Evolutionary conservation across 2,888 invertebrate genomes (phyloP).

Genomic region (Parnassius apollo): DNA sequence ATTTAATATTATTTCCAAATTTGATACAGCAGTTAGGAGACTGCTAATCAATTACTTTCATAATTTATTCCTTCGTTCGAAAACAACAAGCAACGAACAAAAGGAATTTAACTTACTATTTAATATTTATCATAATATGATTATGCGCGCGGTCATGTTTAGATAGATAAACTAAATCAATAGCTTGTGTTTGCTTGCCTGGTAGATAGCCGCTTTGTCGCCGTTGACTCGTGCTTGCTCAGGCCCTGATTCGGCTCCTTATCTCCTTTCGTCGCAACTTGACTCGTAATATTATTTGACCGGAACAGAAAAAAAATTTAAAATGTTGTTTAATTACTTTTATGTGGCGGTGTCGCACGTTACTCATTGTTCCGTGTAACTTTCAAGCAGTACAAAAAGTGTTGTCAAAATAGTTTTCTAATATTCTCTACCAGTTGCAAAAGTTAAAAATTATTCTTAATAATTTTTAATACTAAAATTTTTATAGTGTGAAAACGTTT

Average conservation of each 20-base stretch:
- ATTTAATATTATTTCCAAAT: no score
- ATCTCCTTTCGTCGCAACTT: slow-evolving; percentile 43
- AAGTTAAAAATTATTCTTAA: no score
- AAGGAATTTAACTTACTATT: slow-evolving; percentile 13
- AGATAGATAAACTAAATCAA: slow-evolving; percentile 74
- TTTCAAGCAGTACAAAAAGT: no score
- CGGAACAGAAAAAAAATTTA: slow-evolving; percentile 7
- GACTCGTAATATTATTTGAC: slow-evolving; percentile 23
- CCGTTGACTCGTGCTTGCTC: slow-evolving; percentile 55
- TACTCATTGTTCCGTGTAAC: neutral
- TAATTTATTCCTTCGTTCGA: neutral
- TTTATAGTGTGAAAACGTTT: no score
- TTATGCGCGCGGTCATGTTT: slow-evolving; percentile 50
- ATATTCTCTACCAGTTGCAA: no score
- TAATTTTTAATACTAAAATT: no score
- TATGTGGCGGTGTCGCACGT: neutral
- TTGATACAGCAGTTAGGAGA: no score
- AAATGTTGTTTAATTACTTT: neutral
- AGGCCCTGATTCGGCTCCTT: slow-evolving; percentile 61
- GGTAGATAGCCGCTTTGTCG: slow-evolving; percentile 68
- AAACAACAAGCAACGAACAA: slow-evolving; percentile 5
- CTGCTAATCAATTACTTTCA: no score
- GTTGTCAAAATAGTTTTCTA: no score
- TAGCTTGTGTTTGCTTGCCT: slow-evolving; percentile 57
- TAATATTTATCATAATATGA: slow-evolving; percentile 19